These are phyloP conservation scores for Sorex fumeus DNA, from an alignment of 2,113 vertebrate species.

Conservation along the genomic window DNA sequence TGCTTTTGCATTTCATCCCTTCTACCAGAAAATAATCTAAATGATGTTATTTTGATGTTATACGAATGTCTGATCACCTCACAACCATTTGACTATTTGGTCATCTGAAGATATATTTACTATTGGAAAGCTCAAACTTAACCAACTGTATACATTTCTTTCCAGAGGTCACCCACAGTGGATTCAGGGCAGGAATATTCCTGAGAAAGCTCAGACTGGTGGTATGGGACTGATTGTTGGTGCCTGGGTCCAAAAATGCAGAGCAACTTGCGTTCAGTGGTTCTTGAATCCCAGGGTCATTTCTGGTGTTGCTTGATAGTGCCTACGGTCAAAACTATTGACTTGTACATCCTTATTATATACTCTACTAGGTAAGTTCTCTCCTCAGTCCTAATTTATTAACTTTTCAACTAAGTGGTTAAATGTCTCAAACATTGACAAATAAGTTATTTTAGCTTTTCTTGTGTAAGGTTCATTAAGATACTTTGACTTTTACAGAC, in stretches of 20 bases:
- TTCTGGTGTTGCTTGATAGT: too few species aligned
- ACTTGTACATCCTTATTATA: too few species aligned
- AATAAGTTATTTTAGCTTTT: constrained; percentile 28
- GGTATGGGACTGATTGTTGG: too few species aligned
- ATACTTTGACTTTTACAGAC: neutral
- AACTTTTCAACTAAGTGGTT: constrained; percentile 49
- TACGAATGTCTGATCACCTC: neutral
- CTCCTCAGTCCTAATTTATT: neutral
- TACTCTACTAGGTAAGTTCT: too few species aligned
- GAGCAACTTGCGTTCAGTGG: too few species aligned
- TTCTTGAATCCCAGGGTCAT: too few species aligned
- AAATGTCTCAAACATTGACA: constrained; percentile 10
- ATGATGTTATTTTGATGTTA: neutral
- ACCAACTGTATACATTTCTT: neutral
- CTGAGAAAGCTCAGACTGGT: too few species aligned
- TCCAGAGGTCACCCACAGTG: too few species aligned
- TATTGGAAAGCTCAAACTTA: constrained; percentile 36
- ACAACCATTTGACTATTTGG: neutral
- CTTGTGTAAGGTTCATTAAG: neutral
- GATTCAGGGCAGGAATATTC: too few species aligned
- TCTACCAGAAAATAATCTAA: neutral
- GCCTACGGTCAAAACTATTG: too few species aligned
- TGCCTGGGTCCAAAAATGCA: too few species aligned
- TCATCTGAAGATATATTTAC: constrained; percentile 36
- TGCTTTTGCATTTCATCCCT: neutral